Percentiles rank a stretch among this genome's conserved stretches.
Evolutionary conservation across 2,113 vertebrate genomes (phyloP).

Genomic region (Lucifuga dentata): DNA sequence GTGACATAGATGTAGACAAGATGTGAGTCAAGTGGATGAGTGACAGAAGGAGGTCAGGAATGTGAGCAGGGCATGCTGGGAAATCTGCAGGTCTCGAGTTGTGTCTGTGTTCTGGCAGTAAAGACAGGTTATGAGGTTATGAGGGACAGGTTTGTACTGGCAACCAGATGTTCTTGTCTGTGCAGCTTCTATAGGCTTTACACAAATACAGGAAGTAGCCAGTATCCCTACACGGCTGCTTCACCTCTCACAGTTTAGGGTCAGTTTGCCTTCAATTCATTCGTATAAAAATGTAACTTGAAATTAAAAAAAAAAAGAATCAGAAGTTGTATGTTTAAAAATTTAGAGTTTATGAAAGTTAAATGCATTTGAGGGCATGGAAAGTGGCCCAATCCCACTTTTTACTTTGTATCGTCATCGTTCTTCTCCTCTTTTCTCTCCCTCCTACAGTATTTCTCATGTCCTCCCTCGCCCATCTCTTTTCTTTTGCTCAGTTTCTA

Average conservation of each 20-base stretch:
- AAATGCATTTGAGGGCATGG: neutral
- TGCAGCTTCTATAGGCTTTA: slow-evolving; percentile 45
- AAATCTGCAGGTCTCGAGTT: slow-evolving; percentile 71
- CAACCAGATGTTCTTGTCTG: slow-evolving; percentile 76
- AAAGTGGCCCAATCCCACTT: neutral
- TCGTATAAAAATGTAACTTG: neutral
- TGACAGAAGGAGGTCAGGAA: slow-evolving; percentile 83
- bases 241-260: slow-evolving; percentile 16
- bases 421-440: too few species aligned
- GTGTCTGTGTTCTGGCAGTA: slow-evolving; percentile 63
- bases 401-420: slow-evolving; percentile 1
- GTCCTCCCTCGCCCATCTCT: slow-evolving; percentile 33
- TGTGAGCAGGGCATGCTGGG: slow-evolving; percentile 75
- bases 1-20: slow-evolving; percentile 37
- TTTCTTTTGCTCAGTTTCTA: slow-evolving; percentile 16
- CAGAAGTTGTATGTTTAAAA: neutral
- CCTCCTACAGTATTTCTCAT: slow-evolving; percentile 1
- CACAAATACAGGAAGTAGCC: slow-evolving; percentile 38
- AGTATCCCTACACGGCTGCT: slow-evolving; percentile 18
- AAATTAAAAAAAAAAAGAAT: neutral
- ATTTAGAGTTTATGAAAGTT: neutral
- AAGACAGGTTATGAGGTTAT: slow-evolving; percentile 72
- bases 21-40: slow-evolving; percentile 62
- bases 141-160: slow-evolving; percentile 69
- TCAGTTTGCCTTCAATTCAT: slow-evolving; percentile 26